These are phyloP conservation scores for Athene cunicularia DNA, from an alignment of 2,113 vertebrate genomes.

Conservation along the genomic window DNA sequence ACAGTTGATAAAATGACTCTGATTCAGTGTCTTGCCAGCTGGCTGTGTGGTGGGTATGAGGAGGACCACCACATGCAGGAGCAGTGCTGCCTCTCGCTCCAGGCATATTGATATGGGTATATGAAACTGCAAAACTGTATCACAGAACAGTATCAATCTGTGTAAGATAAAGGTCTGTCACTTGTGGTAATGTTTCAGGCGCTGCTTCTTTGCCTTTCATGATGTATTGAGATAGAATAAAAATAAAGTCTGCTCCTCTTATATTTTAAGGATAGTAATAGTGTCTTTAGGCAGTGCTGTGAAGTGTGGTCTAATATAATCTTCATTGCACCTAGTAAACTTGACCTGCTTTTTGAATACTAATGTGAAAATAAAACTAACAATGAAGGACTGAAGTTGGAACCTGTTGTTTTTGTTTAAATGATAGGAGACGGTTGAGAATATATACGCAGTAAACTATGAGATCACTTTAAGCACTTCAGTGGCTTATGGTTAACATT, in stretches of 20 bases:
- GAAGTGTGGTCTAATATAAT: background rate
- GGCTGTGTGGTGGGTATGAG: background rate
- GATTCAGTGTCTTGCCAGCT: background rate
- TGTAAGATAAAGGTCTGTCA: background rate
- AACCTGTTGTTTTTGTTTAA: background rate
- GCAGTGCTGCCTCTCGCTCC: fast-evolving
- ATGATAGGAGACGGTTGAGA: background rate
- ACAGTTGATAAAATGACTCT: background rate
- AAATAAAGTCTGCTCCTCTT: background rate
- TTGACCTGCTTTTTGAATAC: background rate
- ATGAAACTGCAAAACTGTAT: background rate
- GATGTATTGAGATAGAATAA: background rate
- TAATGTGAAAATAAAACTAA: background rate
- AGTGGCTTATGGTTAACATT: background rate
- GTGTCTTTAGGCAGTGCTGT: background rate
- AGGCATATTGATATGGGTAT: background rate
- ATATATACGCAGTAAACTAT: background rate
- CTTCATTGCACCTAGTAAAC: background rate
- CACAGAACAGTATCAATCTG: background rate
- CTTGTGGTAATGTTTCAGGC: background rate
- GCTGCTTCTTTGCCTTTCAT: background rate
- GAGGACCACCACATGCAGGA: fast-evolving
- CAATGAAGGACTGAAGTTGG: background rate
- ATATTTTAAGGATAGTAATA: background rate
- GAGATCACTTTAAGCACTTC: background rate